phyloP scores from a whole-genome alignment of 1,140 invertebrate genomes.

The Platorchestia sp. region DNA sequence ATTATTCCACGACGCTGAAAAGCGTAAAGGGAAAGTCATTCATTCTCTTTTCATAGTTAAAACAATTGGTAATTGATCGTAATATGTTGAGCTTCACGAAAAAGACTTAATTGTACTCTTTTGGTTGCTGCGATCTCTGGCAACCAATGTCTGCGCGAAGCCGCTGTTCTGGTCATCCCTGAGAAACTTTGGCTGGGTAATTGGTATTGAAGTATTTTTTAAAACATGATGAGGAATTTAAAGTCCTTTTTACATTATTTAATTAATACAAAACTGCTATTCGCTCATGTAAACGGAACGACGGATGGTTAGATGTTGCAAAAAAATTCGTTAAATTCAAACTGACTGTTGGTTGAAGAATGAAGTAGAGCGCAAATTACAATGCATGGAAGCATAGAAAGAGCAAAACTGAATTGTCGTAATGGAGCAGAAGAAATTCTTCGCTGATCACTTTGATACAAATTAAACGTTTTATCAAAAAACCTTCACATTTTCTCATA shows the following conservation, averaged over 20 bases:
- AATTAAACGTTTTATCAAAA: no score
- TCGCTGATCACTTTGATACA: no score
- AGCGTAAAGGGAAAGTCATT: background rate
- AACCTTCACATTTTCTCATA: no score
- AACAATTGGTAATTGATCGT: background rate
- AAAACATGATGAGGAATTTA: background rate
- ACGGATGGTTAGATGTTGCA: background rate
- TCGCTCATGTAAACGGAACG: background rate
- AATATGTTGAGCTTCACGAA: background rate
- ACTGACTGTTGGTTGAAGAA: background rate
- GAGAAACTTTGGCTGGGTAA: background rate
- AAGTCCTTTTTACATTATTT: background rate
- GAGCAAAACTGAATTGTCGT: no score
- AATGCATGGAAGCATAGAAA: no score
- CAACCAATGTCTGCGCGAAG: background rate
- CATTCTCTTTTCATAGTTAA: background rate
- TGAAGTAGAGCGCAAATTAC: background rate
- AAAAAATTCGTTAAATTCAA: background rate
- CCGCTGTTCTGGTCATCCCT: background rate
- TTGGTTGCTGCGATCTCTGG: background rate
- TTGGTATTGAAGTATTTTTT: background rate
- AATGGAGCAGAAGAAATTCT: no score
- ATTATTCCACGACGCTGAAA: background rate
- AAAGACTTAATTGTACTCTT: background rate
- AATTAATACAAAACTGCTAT: background rate